A percentile compares a stretch with the other conserved stretches of the same genome.
Evolutionary conservation across 2,113 vertebrate species (phyloP).

Genomic region (Austrofundulus limnaeus): DNA sequence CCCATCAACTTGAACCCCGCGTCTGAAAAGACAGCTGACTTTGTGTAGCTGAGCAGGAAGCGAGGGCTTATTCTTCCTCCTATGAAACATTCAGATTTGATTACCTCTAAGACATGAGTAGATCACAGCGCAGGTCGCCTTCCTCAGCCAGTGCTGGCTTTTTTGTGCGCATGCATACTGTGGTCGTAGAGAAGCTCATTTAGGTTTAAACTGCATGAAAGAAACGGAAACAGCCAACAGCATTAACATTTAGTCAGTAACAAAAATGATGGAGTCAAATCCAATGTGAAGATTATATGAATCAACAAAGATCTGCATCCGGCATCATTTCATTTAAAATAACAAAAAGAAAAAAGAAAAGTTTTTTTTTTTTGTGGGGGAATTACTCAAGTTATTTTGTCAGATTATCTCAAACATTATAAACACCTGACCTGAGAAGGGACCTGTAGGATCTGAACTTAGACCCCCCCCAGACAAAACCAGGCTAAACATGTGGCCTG

Average conservation of each 20-base stretch:
- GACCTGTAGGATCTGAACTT: constrained; percentile 38
- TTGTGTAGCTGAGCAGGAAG: constrained; percentile 70
- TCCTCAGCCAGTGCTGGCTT: constrained; percentile 7
- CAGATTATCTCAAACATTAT: constrained; percentile 39
- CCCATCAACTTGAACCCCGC: constrained; percentile 50
- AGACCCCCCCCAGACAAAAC: constrained; percentile 56
- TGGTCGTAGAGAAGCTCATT: not conserved
- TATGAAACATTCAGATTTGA: constrained; percentile 68
- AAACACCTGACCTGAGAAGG: constrained; percentile 56
- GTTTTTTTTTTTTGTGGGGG: not conserved
- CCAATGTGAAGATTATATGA: not conserved
- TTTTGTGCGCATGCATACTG: constrained; percentile 3
- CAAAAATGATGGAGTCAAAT: too few species aligned
- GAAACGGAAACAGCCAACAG: too few species aligned
- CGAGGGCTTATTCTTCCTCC: constrained; percentile 61
- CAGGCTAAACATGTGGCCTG: constrained; percentile 60
- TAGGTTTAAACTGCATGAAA: not conserved
- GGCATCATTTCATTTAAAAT: too few species aligned
- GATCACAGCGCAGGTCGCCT: constrained; percentile 34
- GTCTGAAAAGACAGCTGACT: constrained; percentile 70
- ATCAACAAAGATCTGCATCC: not conserved
- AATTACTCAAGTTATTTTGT: constrained; percentile 31
- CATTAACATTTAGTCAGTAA: too few species aligned
- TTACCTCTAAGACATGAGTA: constrained; percentile 55
- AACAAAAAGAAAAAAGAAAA: not conserved